Conservation (phyloP, 2,113 vertebrate genomes). For the Xenotilapia flavipinnis region DNA sequence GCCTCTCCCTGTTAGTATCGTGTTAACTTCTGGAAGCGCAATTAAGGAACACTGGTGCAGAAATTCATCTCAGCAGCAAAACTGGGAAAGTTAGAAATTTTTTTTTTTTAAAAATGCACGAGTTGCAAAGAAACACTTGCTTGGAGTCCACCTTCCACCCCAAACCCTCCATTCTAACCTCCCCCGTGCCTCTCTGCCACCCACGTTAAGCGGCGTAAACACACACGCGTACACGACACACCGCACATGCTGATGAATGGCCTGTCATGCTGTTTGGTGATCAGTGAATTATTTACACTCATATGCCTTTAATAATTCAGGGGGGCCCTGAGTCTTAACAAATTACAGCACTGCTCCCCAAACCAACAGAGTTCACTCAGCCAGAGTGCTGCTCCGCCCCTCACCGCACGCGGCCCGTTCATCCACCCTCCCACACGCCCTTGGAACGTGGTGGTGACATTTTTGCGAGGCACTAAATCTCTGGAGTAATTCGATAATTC, state of each 20-base stretch:
- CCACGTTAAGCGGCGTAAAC: slow-evolving; percentile 23
- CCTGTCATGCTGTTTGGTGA: slow-evolving; percentile 87
- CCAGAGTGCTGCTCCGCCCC: neutral
- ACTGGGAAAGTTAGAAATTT: neutral
- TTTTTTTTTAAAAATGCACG: neutral
- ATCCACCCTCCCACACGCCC: neutral
- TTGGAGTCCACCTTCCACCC: neutral
- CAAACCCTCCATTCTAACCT: neutral
- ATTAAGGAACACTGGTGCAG: slow-evolving; percentile 21
- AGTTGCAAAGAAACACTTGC: neutral
- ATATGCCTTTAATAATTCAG: slow-evolving; percentile 89
- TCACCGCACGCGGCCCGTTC: neutral
- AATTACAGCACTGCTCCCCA: slow-evolving; percentile 71
- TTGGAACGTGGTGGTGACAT: neutral
- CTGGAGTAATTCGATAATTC: slow-evolving; percentile 2
- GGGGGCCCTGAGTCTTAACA: slow-evolving; percentile 69
- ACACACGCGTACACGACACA: slow-evolving; percentile 22
- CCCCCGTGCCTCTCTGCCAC: neutral
- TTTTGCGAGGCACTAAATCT: neutral
- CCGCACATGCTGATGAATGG: slow-evolving; percentile 81
- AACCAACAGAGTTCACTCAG: slow-evolving; percentile 35
- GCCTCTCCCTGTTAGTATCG: neutral
- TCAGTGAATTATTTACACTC: slow-evolving; percentile 92
- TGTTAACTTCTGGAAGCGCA: neutral
- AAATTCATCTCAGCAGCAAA: slow-evolving; percentile 12